A percentile compares a stretch with the other conserved stretches of the same genome.
Evolutionary conservation across 1,140 invertebrate genomes (phyloP).

Genomic region (Elymnias hypermnestra): DNA sequence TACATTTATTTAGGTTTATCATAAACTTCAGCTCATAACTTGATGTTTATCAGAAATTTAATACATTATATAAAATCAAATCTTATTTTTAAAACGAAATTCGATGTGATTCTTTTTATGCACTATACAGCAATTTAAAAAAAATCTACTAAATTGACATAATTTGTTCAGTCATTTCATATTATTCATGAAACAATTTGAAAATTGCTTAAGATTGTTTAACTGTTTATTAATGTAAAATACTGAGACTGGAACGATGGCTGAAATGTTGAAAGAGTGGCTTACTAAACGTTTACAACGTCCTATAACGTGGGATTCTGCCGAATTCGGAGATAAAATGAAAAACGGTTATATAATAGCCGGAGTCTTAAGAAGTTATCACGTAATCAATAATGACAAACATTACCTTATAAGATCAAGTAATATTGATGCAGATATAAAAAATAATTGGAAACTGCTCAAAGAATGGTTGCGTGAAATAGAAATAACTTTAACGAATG

Average conservation of each 20-base stretch:
- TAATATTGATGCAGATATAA: constrained; percentile 56
- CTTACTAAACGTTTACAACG: constrained; percentile 48
- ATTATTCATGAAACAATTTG: no score
- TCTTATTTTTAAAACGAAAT: no score
- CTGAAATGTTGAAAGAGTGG: constrained; percentile 68
- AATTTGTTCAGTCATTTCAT: no score
- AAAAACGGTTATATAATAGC: constrained; percentile 59
- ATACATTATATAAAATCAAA: no score
- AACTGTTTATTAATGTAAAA: no score
- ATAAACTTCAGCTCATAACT: no score
- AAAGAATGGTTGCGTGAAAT: constrained; percentile 71
- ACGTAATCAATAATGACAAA: constrained; percentile 59
- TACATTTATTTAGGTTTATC: no score
- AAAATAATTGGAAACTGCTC: constrained; percentile 74
- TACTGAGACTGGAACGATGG: constrained; percentile 48
- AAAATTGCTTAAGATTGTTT: neutral
- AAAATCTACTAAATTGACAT: no score
- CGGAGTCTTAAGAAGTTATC: constrained; percentile 48
- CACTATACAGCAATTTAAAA: no score
- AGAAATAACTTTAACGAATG: constrained; percentile 66
- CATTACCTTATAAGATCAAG: constrained; percentile 50
- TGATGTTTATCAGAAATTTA: no score
- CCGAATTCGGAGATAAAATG: constrained; percentile 62
- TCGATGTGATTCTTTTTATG: no score
- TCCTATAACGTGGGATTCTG: constrained; percentile 51